A percentile compares a stretch with the other conserved stretches of the same genome.
Conservation (phyloP, 2,888 invertebrate genomes). For the Himalopsyche kuldschensis region DNA sequence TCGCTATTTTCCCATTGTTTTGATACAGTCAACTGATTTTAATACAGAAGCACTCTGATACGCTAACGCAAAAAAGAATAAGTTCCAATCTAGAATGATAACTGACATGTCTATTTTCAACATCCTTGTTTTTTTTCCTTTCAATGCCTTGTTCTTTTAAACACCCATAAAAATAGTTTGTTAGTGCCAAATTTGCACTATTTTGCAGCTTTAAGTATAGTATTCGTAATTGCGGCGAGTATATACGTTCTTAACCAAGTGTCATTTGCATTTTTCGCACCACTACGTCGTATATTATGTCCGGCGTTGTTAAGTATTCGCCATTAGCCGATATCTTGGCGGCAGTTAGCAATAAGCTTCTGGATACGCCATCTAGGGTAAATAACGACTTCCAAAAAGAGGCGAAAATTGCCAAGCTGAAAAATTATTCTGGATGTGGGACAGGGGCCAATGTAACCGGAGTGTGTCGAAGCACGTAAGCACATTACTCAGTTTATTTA, state of each 20-base stretch:
- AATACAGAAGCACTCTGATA: too few species aligned
- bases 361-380: conserved; percentile 13
- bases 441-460: not conserved
- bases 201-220: too few species aligned
- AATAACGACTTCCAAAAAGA: conserved; percentile 19
- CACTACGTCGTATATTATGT: not conserved
- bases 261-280: not conserved
- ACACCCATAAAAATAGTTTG: too few species aligned
- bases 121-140: too few species aligned
- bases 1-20: too few species aligned
- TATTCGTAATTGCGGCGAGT: too few species aligned
- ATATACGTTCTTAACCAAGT: not conserved
- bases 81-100: too few species aligned
- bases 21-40: too few species aligned
- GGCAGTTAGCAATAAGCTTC: conserved; percentile 3
- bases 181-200: too few species aligned
- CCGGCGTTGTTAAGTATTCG: not conserved
- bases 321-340: conserved; percentile 17
- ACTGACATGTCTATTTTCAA: too few species aligned
- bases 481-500: not conserved
- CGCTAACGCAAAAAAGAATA: too few species aligned
- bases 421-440: conserved; percentile 5
- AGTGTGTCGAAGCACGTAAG: not conserved
- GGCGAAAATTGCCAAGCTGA: conserved; percentile 21
- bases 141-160: too few species aligned